Base-by-base conservation (phyloP, 2,113 vertebrate genomes). In the Aspidoscelis tigris region DNA sequence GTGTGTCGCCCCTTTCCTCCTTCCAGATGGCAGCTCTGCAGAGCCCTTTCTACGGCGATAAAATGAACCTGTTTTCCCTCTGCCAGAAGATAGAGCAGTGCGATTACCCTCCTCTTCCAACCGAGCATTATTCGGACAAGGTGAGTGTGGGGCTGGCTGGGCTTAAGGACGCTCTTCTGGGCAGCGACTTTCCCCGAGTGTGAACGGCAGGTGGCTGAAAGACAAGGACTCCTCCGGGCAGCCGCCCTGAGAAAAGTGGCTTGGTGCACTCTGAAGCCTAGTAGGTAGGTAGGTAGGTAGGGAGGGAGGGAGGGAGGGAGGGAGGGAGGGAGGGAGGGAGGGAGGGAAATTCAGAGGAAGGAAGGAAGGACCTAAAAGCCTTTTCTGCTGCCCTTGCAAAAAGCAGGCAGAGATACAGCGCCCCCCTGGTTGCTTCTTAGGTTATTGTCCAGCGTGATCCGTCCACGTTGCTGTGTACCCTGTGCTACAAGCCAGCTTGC, bases 31-130 rank as follows among this genome's bases (percentile, higher is more conserved):
- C 97, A 44, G 97, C 96, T 89, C 96, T 97, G 77, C 97, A 97
- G 93, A 97, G 97, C 88, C 97, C 97, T 55, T 97, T 97, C 93
- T 97, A 97, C 0, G 97, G 97, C 55, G 97, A 97, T 89, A 97
- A 97, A 90, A 97, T 97, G 97, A 97, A 97, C 86, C 95, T 97
- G 87, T 96, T 96, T 89, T 97, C 97, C 86, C 95, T 97, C 81
- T 97, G 97, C 93, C 96, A 97, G 88, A 97, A 97, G 94, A 97
- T 97, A n/a, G 97, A 97, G 90, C 96, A 97, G 82, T 97, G 97
- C 71, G 97, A 97, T 89, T 97, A 97, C 86, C 97, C 97, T 0
- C 97, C 97, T 24, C 96, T 97, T 69, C 96, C 97, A 0, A 93
- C 94, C 44, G 97, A 97, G 75, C 97, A 97, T 94, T 97, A 97